Evolutionary conservation across 2,797 vertebrate genomes (phyloP).

Genomic region (Champsocephalus esox): DNA sequence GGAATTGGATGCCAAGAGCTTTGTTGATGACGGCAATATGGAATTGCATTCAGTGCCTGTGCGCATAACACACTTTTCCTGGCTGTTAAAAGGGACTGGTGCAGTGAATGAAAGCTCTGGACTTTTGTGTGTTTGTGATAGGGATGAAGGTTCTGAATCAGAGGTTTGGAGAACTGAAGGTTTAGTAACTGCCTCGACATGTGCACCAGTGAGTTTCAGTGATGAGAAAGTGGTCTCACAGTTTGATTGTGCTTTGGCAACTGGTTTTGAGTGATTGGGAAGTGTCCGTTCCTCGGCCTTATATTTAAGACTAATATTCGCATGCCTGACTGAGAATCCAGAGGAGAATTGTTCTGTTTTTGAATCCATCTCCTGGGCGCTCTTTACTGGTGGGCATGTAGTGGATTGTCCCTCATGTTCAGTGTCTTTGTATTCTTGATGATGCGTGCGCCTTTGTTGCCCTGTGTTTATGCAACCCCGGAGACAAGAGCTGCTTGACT

Average conservation of each 20-base stretch:
- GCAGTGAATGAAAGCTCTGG: constrained; percentile 26
- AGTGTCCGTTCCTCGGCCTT: constrained; percentile 44
- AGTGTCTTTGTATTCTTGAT: constrained; percentile 57
- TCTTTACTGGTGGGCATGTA: constrained; percentile 50
- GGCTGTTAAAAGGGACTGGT: constrained; percentile 9
- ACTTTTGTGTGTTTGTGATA: constrained; percentile 35
- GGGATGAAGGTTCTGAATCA: constrained; percentile 24
- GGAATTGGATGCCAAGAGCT: constrained; percentile 39
- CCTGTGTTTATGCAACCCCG: constrained; percentile 58
- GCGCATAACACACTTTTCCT: constrained; percentile 17
- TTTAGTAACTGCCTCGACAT: neutral
- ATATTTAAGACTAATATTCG: constrained; percentile 52
- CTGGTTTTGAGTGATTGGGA: constrained; percentile 33
- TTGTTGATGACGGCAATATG: constrained; percentile 50
- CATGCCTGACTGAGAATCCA: constrained; percentile 50
- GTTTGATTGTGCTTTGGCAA: constrained; percentile 41
- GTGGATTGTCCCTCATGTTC: constrained; percentile 49
- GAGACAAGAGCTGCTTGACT: constrained; percentile 66
- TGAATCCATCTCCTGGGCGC: constrained; percentile 48
- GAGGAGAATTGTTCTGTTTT: constrained; percentile 50
- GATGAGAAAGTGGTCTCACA: constrained; percentile 30
- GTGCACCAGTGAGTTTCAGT: constrained; percentile 2
- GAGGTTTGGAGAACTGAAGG: constrained; percentile 34
- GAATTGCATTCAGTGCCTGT: constrained; percentile 45
- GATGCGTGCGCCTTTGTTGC: constrained; percentile 55